phyloP scores from a whole-genome alignment of 2,797 vertebrate genomes.

The Eupleurogrammus muticus region DNA sequence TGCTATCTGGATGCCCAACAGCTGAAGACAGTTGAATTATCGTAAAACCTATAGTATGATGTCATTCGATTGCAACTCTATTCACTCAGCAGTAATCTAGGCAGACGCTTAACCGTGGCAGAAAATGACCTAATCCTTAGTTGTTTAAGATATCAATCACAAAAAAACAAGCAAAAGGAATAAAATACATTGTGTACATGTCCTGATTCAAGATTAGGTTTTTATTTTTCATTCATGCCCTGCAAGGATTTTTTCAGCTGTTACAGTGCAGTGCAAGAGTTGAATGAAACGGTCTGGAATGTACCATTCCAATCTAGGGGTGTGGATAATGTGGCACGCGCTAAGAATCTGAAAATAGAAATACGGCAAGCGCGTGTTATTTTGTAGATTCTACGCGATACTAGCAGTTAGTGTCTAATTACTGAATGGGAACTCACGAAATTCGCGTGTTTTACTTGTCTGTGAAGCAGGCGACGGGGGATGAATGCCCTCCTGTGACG shows the following conservation, averaged over 20 bases:
- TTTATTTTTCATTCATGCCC: constrained; percentile 74
- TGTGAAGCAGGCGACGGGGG: not conserved
- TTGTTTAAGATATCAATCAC: not conserved
- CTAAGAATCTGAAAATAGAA: accelerated
- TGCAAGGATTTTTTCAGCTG: constrained; percentile 72
- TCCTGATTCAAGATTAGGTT: constrained; percentile 41
- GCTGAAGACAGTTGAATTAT: constrained; percentile 40
- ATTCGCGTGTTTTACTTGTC: not conserved
- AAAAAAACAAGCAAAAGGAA: not conserved
- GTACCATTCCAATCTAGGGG: constrained; percentile 59
- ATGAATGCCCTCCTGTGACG: not conserved
- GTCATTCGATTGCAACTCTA: constrained; percentile 44
- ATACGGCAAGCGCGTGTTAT: accelerated
- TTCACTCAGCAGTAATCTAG: constrained; percentile 10
- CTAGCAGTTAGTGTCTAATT: accelerated
- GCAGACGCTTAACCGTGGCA: not conserved
- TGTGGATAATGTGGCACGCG: accelerated
- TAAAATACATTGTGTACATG: constrained; percentile 1
- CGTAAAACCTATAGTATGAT: constrained; percentile 47
- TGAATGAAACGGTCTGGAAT: constrained; percentile 79
- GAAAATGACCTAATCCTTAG: not conserved
- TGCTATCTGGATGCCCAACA: constrained; percentile 32
- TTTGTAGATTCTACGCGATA: accelerated
- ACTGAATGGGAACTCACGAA: accelerated
- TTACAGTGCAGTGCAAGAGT: constrained; percentile 53